Conservation (phyloP, 2,888 invertebrate species). For the Acanthosepion lycidas region DNA sequence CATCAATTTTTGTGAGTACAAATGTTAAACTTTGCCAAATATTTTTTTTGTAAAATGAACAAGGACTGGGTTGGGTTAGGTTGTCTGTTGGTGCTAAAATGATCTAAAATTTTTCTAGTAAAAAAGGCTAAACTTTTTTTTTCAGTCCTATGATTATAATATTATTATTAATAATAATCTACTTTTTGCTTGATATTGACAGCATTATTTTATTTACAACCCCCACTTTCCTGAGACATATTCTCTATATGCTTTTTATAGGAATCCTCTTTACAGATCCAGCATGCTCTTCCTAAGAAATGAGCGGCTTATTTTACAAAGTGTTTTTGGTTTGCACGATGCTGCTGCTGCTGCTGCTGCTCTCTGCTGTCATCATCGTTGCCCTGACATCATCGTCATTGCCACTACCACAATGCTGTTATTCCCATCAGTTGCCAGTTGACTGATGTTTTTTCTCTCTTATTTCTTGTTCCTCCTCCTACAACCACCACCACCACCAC, state of each 20-base stretch:
- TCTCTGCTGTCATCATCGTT: not conserved
- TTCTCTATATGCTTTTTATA: slow-evolving; percentile 41
- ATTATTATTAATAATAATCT: no score
- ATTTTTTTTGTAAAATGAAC: no score
- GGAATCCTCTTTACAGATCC: slow-evolving; percentile 47
- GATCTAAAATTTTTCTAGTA: no score
- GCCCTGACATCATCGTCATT: not conserved
- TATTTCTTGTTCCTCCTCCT: not conserved
- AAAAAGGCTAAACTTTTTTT: no score
- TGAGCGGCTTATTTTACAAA: slow-evolving; percentile 46
- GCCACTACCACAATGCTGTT: not conserved
- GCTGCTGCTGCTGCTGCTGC: slow-evolving; percentile 25
- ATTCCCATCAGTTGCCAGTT: not conserved
- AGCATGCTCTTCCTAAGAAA: slow-evolving; percentile 47
- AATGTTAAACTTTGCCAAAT: no score
- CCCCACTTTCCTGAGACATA: not conserved
- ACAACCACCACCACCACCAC: slow-evolving; percentile 42
- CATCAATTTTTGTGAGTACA: no score
- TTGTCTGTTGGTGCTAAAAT: no score
- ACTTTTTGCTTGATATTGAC: not conserved
- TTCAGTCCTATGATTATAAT: no score
- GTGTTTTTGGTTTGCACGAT: slow-evolving; percentile 38
- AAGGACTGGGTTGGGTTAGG: no score
- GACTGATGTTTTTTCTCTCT: not conserved
- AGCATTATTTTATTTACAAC: not conserved